Evolutionary conservation across 2,113 vertebrate species (phyloP).

Genomic region (Vanacampus margaritifer): DNA sequence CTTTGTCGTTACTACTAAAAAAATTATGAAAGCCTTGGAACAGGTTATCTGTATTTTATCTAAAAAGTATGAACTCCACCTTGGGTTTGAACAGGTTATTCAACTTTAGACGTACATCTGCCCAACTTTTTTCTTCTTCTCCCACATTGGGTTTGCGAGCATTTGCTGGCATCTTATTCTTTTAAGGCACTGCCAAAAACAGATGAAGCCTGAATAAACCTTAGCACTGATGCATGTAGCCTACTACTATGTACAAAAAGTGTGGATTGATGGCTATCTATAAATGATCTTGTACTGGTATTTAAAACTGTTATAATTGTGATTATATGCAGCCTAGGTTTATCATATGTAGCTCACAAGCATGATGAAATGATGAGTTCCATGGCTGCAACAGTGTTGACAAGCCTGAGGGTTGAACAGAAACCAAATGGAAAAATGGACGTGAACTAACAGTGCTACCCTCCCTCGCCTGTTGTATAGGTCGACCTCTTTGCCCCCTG

Average conservation of each 20-base stretch:
- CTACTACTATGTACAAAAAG: not conserved
- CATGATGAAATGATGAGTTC: conserved; percentile 4
- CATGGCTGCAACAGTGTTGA: conserved; percentile 28
- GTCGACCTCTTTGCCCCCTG: conserved; percentile 13
- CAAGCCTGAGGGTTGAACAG: conserved; percentile 23
- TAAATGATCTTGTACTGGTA: not conserved
- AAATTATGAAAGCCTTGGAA: not conserved
- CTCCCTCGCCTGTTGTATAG: conserved; percentile 42
- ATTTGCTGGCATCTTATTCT: no score
- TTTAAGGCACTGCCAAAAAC: no score
- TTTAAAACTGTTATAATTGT: not conserved
- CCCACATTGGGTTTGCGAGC: no score
- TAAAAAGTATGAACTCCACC: no score
- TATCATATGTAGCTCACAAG: not conserved
- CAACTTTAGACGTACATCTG: no score
- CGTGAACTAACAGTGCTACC: conserved; percentile 24
- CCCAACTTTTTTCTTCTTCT: no score
- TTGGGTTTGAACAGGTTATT: no score
- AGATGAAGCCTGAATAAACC: no score
- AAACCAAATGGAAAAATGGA: conserved; percentile 21
- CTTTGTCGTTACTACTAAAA: not conserved
- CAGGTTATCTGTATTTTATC: not conserved
- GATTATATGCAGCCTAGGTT: not conserved
- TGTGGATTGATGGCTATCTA: not conserved
- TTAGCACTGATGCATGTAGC: no score